Evolutionary conservation across 2,888 invertebrate species (phyloP).

Genomic region (Hydroisotoma schaefferi): DNA sequence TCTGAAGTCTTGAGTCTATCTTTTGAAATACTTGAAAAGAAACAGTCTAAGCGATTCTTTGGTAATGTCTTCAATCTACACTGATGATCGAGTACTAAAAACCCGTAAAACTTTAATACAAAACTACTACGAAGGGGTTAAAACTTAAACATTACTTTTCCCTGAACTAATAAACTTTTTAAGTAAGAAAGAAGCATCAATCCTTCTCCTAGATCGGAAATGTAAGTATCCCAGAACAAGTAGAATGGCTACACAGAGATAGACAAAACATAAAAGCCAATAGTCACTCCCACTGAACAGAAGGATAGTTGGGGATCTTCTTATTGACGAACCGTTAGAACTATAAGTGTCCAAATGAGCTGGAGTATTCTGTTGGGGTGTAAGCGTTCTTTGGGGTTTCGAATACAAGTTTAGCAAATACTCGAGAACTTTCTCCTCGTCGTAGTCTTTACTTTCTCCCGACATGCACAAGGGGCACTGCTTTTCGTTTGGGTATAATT

Average conservation of each 20-base stretch:
- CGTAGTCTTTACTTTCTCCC: conserved; percentile 60
- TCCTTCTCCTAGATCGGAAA: conserved; percentile 54
- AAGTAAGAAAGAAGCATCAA: conserved; percentile 30
- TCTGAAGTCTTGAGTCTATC: no score
- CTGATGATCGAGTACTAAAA: no score
- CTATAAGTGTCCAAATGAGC: neutral
- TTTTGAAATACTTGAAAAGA: no score
- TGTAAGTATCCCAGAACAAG: conserved; percentile 71
- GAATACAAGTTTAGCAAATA: conserved; percentile 62
- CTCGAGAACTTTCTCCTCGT: conserved; percentile 61
- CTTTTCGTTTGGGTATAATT: conserved; percentile 72
- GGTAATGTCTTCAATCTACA: no score
- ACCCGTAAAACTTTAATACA: neutral
- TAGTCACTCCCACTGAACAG: conserved; percentile 65
- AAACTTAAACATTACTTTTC: conserved; percentile 4
- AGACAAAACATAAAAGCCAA: conserved; percentile 71
- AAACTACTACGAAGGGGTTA: neutral
- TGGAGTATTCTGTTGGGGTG: neutral
- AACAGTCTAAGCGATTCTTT: no score
- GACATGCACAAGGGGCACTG: conserved; percentile 65
- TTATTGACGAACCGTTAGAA: neutral
- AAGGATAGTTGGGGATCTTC: conserved; percentile 2
- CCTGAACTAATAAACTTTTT: conserved; percentile 15
- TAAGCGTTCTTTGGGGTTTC: conserved; percentile 32
- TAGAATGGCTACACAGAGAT: conserved; percentile 69